A percentile compares a stretch with the other conserved stretches of the same genome.
phyloP scores from a whole-genome alignment of 2,797 vertebrate genomes.

The Hapalemur alaotrensis region DNA sequence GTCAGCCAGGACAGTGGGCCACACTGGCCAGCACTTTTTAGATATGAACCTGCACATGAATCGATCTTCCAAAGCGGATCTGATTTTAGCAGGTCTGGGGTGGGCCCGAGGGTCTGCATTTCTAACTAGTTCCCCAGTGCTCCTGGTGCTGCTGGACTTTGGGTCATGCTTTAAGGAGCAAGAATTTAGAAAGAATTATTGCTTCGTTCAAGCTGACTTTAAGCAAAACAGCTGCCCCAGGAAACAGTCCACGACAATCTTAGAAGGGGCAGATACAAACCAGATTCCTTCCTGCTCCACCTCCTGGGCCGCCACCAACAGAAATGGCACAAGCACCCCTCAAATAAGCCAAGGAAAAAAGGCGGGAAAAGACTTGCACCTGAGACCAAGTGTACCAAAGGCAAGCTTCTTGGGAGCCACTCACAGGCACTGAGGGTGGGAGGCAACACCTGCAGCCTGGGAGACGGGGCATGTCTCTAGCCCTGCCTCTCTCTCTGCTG shows the following conservation, averaged over 20 bases:
- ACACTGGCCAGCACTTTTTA: neutral
- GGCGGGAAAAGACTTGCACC: neutral
- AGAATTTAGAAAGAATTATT: neutral
- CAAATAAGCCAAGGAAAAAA: neutral
- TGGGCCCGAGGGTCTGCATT: neutral
- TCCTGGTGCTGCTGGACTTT: neutral
- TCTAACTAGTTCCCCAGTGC: neutral
- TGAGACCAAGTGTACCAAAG: neutral
- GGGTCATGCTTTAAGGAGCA: neutral
- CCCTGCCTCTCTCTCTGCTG: neutral
- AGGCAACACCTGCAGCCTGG: rapidly evolving
- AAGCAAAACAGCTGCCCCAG: neutral
- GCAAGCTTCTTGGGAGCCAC: neutral
- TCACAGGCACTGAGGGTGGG: neutral
- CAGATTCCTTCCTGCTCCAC: neutral
- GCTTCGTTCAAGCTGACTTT: neutral
- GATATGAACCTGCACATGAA: rapidly evolving
- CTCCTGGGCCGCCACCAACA: neutral
- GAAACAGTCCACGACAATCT: neutral
- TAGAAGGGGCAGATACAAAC: neutral
- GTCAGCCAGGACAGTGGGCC: neutral
- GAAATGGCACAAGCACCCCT: neutral
- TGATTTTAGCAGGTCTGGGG: neutral
- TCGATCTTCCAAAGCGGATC: neutral
- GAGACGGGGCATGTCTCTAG: neutral